Evolutionary conservation across 2,113 vertebrate genomes (phyloP).

Genomic region (Rafetus swinhoei): DNA sequence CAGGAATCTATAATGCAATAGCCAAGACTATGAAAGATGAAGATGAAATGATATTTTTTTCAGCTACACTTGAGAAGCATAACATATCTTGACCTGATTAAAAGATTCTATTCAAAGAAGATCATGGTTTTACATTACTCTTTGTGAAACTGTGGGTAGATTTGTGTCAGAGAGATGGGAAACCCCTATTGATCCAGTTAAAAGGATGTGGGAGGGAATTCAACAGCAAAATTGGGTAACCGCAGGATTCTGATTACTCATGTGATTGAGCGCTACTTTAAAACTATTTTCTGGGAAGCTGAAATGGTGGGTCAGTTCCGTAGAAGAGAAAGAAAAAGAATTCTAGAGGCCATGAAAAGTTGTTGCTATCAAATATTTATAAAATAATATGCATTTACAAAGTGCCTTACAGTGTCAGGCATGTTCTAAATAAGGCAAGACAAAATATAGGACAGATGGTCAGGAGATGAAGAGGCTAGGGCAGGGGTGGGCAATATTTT

Average conservation of each 20-base stretch:
- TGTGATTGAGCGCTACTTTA: fast-evolving
- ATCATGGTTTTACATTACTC: slow-evolving; percentile 12
- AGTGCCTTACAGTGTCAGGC: not conserved
- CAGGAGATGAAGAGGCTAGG: not conserved
- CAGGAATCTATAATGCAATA: not conserved
- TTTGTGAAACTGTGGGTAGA: not conserved
- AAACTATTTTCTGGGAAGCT: not conserved
- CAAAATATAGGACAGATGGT: not conserved
- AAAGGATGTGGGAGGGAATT: not conserved
- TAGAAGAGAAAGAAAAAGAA: not conserved
- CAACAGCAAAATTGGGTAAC: slow-evolving; percentile 3
- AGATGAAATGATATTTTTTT: slow-evolving; percentile 23
- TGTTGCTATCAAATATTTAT: not conserved
- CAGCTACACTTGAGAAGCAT: not conserved
- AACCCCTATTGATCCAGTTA: not conserved
- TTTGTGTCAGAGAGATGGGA: not conserved
- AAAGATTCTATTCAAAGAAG: slow-evolving; percentile 17
- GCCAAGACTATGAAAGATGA: not conserved
- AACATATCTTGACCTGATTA: not conserved
- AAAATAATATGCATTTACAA: not conserved
- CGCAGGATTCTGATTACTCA: not conserved
- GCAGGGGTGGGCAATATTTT: too few species aligned
- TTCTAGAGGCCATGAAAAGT: not conserved
- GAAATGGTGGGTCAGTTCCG: not conserved
- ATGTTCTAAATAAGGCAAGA: not conserved